Evolutionary conservation across 2,888 invertebrate genomes (phyloP).

Genomic region (Caenorhabditis parvicauda): DNA sequence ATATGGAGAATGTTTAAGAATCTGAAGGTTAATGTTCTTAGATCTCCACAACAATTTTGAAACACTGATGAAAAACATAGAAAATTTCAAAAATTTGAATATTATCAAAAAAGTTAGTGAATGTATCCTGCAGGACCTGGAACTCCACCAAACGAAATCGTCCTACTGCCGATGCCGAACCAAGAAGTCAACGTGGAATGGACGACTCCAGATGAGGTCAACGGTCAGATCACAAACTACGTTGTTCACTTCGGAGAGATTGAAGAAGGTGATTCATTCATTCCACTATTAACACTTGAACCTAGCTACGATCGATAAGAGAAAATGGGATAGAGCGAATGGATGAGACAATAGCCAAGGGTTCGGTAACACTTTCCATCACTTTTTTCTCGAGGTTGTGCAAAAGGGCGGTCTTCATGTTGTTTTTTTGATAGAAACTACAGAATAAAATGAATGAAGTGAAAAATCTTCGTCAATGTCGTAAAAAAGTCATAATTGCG

Average conservation of each 20-base stretch:
- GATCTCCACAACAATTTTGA: neutral
- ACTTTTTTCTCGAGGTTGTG: too few species aligned
- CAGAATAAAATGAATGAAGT: too few species aligned
- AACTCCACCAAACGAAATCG: slow-evolving; percentile 59
- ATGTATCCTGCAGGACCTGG: slow-evolving; percentile 61
- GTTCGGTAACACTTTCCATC: too few species aligned
- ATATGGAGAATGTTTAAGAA: neutral
- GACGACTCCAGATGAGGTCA: slow-evolving; percentile 60
- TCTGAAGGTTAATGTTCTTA: neutral
- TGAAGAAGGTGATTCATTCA: slow-evolving; percentile 34
- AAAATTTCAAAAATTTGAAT: slow-evolving; percentile 4
- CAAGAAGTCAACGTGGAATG: slow-evolving; percentile 60
- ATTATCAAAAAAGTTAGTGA: too few species aligned
- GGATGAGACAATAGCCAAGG: neutral
- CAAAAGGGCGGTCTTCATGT: too few species aligned
- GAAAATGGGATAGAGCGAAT: neutral
- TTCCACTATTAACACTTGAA: neutral
- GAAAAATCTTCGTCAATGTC: too few species aligned
- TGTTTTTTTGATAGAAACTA: too few species aligned
- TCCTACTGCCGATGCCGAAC: slow-evolving; percentile 50
- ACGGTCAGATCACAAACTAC: slow-evolving; percentile 55
- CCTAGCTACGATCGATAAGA: too few species aligned
- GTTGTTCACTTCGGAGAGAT: slow-evolving; percentile 58
- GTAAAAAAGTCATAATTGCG: too few species aligned
- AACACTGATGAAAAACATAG: neutral